Percentiles rank a stretch among this genome's conserved stretches.
phyloP scores from a whole-genome alignment of 2,888 invertebrate genomes.

The Microctonus hyperodae region DNA sequence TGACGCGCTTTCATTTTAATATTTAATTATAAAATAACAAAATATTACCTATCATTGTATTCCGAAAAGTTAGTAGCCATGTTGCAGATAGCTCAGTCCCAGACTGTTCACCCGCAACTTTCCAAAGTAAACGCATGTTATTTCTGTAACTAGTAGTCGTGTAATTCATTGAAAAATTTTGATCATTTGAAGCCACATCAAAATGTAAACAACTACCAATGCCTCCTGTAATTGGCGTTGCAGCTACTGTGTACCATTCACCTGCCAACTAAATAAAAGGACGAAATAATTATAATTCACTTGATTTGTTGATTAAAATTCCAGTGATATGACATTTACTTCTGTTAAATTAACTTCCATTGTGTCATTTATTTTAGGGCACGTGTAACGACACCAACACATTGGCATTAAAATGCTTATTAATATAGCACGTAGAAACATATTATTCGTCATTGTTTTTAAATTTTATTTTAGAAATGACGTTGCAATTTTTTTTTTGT shows the following conservation, averaged over 20 bases:
- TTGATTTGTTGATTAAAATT: not conserved
- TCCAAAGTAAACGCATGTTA: slow-evolving; percentile 29
- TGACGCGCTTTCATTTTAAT: not conserved
- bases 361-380: slow-evolving; percentile 34
- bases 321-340: slow-evolving; percentile 31
- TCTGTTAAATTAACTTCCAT: slow-evolving; percentile 37
- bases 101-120: slow-evolving; percentile 31
- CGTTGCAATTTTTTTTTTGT: not conserved
- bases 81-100: slow-evolving; percentile 2
- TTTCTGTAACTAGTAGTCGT: slow-evolving; percentile 35
- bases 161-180: slow-evolving; percentile 36
- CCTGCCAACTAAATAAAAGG: slow-evolving; percentile 33
- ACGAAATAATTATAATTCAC: not conserved
- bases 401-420: slow-evolving; percentile 21
- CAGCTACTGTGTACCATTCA: slow-evolving; percentile 40
- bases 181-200: slow-evolving; percentile 13
- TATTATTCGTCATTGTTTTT: not conserved
- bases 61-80: slow-evolving; percentile 39
- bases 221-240: slow-evolving; percentile 33
- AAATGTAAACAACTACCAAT: slow-evolving; percentile 41
- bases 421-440: slow-evolving; percentile 1
- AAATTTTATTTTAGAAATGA: not conserved
- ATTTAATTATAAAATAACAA: not conserved
- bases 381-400: slow-evolving; percentile 28
- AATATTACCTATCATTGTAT: slow-evolving; percentile 36